Evolutionary conservation across 2,113 vertebrate species (phyloP), one percentile per base, ranked within the genome.

Genomic region (Parotia lawesii): DNA sequence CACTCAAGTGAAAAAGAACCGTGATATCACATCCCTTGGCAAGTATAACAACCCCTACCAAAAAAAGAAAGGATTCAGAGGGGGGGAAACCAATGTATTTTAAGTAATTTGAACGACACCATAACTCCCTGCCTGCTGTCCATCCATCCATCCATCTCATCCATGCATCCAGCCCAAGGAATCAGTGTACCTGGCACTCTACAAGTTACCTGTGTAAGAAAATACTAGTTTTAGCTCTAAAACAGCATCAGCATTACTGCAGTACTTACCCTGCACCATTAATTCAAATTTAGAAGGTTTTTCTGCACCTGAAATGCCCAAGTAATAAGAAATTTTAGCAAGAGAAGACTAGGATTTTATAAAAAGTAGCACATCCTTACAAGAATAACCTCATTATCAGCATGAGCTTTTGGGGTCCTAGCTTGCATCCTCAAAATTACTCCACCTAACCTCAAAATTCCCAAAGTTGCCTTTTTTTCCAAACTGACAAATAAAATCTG

Each of bases 71-170:
- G 21, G 47, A 66, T 40, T 20, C 7, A 14, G 24, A 21, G 7
- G 2, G 6, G 3, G 8, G 8, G 1, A 66, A 60, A 17, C 1
- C n/a, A 44, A 1, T 27, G 12, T 28, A 61, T 69, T 75, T 86
- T 27, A 84, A 80, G 31, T 23, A n/a, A 48, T 38, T 8, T 38
- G 60, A 61, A 86, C 73, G 9, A 29, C 5, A 15, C 6, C 1
- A 4, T 2, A 60, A 37, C 4, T 94, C 28, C 47, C 60, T 50
- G 51, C 25, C 73, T 67, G 60, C 61, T 42, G n/a, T 38, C 7
- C 11, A 17, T 33, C 54, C 0, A 1, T 35, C 14, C 28, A 53
- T 35, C 14, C 28, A 53, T 53, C 53, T 45, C 45, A 48, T 24
- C 42, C 64, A 15, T 15, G 6, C 19, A 51, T 11, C 23, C 14